Base-by-base conservation (phyloP, 1,140 invertebrate species). In the Caenorhabditis inopinata region DNA sequence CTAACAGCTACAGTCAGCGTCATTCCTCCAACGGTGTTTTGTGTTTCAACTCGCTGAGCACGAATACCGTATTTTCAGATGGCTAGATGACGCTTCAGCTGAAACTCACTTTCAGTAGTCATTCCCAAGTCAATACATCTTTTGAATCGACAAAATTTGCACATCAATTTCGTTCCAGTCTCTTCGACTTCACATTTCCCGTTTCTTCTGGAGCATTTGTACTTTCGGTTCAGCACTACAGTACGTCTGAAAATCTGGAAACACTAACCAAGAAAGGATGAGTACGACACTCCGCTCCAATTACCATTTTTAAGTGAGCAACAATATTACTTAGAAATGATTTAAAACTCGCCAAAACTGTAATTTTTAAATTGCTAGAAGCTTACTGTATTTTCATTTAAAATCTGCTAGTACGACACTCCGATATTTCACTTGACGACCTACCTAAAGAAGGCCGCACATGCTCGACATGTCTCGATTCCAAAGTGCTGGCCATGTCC, bases 61-160 rank as follows among this genome's bases (percentile, higher is more conserved):
- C n/a, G n/a, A n/a, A n/a, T n/a, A n/a, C n/a, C n/a, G n/a, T n/a
- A n/a, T n/a, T n/a, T n/a, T n/a, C n/a, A n/a, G n/a, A n/a, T n/a
- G n/a, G n/a, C n/a, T n/a, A n/a, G n/a, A n/a, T n/a, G n/a, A n/a
- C n/a, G n/a, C n/a, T n/a, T n/a, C n/a, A 21, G 4, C 9, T 18
- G 38, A 62, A 68, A 68, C 58, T 68, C 32, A 68, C 58, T 68
- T 21, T 68, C 58, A 11, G 32, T 68, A 12, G 32, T 68, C 58
- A 68, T 68, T 9, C 58, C 58, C 4, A 68, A 21, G 32, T 68
- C 58, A 12, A 38, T 35, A 9, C 58, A 68, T n/a, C 38, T 68
- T 21, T 68, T 68, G n/a, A 38, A 68, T 23, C 58, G 29, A 68
- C 58, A 68, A 38, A 68, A 68, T 68, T 68, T 68, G n/a, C 58